Conservation (phyloP, 2,888 invertebrate species). For the Fissipunctia ypsillon region DNA sequence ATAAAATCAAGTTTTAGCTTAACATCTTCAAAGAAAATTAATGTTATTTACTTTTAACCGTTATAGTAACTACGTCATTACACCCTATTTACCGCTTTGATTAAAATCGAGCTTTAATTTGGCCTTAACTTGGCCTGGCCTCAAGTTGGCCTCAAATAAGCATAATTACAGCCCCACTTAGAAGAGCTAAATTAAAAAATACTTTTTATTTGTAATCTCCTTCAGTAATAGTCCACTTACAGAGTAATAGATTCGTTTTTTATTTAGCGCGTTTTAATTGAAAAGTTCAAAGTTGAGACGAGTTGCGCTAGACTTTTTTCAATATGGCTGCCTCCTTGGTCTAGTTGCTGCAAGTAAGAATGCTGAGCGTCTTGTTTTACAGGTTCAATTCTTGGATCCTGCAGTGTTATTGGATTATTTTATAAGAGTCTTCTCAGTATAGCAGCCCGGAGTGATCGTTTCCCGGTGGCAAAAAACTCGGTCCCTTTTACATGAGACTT, state of each 20-base stretch:
- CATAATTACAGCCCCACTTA: constrained; percentile 57
- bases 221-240: constrained; percentile 50
- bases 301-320: constrained; percentile 11
- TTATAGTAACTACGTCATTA: constrained; percentile 27
- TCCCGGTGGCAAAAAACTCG: no score
- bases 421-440: no score
- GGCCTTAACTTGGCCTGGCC: constrained; percentile 18
- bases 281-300: constrained; percentile 25
- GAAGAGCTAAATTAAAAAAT: constrained; percentile 58
- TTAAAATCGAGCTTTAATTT: constrained; percentile 49
- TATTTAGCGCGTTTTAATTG: constrained; percentile 50
- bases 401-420: not conserved
- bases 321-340: not conserved
- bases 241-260: constrained; percentile 55
- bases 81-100: constrained; percentile 37
- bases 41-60: constrained; percentile 17
- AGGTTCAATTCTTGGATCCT: not conserved
- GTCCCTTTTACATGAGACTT: not conserved
- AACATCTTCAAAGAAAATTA: constrained; percentile 14
- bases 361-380: not conserved
- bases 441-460: no score
- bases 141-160: constrained; percentile 52
- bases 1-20: not conserved
- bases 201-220: constrained; percentile 59
- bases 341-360: not conserved